Evolutionary conservation across 2,113 vertebrate species (phyloP).

Genomic region (Desmodus rotundus): DNA sequence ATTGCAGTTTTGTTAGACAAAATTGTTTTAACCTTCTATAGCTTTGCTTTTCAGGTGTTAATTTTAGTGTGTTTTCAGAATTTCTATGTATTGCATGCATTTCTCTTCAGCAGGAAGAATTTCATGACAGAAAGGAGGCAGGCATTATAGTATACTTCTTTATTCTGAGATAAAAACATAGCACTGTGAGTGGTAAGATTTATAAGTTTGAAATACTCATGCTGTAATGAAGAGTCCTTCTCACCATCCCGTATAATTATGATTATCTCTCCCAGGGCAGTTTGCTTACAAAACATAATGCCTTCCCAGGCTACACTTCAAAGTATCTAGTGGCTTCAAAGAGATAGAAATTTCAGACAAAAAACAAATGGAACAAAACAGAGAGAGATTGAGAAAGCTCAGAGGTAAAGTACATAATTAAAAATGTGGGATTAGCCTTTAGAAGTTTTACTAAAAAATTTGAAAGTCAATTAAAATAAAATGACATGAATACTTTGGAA

Average conservation of each 20-base stretch:
- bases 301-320: constrained; percentile 27
- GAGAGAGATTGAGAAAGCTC: background rate
- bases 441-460: background rate
- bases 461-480: background rate
- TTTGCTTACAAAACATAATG: constrained; percentile 22
- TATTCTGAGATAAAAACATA: background rate
- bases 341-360: background rate
- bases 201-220: constrained; percentile 17
- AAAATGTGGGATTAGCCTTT: background rate
- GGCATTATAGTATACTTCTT: background rate
- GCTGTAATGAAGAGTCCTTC: constrained; percentile 8
- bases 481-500: background rate
- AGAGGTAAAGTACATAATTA: background rate
- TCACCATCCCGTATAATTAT: background rate
- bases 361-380: background rate
- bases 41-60: background rate
- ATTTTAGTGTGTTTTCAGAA: background rate
- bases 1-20: background rate
- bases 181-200: background rate
- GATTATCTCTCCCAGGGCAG: background rate
- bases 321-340: constrained; percentile 14
- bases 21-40: background rate
- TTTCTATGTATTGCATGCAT: background rate
- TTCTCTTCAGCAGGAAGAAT: background rate
- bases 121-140: background rate